Percentiles rank a stretch among this genome's conserved stretches.
phyloP scores from a whole-genome alignment of 2,113 vertebrate genomes.

The Podarcis cretensis region DNA sequence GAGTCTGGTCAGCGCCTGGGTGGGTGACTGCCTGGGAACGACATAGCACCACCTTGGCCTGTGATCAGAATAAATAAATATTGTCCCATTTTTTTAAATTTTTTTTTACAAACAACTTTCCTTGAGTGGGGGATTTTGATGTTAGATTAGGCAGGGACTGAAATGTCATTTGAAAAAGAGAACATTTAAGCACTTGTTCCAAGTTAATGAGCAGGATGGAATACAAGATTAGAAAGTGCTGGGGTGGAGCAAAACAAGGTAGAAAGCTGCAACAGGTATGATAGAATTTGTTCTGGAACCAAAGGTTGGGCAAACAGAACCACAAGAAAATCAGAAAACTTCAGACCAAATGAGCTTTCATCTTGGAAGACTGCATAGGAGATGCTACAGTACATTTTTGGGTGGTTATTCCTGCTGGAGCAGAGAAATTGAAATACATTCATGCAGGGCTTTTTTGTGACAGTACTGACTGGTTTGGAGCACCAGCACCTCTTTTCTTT shows the following conservation, averaged over 20 bases:
- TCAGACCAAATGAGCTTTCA: background rate
- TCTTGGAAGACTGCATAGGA: background rate
- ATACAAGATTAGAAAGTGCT: background rate
- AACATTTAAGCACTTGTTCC: accelerated
- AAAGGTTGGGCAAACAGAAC: background rate
- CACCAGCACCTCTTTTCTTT: too few species aligned
- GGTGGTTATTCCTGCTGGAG: slow-evolving; percentile 7
- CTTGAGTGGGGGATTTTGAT: background rate
- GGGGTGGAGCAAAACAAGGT: background rate
- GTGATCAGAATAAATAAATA: too few species aligned
- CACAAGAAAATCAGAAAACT: background rate
- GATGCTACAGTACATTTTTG: slow-evolving; percentile 16
- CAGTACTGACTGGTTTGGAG: too few species aligned
- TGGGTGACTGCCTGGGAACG: too few species aligned
- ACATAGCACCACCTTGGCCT: too few species aligned
- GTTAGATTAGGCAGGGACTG: background rate
- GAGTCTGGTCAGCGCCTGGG: too few species aligned
- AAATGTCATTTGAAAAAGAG: background rate
- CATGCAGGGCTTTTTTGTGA: too few species aligned
- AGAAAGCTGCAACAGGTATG: background rate
- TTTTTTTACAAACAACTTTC: background rate
- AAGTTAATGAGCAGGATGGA: background rate
- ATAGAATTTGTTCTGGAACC: background rate
- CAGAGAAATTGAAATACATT: slow-evolving; percentile 35
- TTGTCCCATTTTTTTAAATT: too few species aligned